phyloP scores from a whole-genome alignment of 2,113 vertebrate genomes.

The Melospiza melodia region DNA sequence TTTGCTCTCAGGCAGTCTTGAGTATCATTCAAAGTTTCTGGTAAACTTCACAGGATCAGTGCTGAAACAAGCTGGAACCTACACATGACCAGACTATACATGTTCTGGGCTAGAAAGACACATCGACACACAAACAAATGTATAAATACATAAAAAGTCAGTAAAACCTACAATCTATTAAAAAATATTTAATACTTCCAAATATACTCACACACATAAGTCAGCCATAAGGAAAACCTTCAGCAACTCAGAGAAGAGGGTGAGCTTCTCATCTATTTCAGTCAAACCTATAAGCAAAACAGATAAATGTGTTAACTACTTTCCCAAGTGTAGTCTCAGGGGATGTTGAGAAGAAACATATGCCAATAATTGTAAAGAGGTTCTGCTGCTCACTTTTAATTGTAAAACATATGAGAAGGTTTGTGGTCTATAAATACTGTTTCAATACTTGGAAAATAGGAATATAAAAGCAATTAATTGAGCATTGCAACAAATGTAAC shows the following conservation, averaged over 20 bases:
- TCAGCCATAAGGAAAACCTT: background rate
- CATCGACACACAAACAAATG: background rate
- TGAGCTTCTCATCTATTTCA: background rate
- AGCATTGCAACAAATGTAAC: background rate
- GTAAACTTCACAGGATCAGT: background rate
- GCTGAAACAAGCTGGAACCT: background rate
- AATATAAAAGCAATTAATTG: background rate
- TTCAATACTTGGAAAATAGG: background rate
- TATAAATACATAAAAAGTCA: background rate
- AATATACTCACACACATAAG: background rate
- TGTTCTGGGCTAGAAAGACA: background rate
- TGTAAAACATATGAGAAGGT: background rate
- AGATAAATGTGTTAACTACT: background rate
- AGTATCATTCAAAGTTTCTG: background rate
- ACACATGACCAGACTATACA: background rate
- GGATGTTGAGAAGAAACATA: background rate
- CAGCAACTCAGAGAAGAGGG: background rate
- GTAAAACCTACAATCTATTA: background rate
- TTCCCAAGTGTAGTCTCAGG: background rate
- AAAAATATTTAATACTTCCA: background rate
- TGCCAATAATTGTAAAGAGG: background rate
- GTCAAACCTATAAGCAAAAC: slow-evolving; percentile 2
- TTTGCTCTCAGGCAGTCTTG: background rate
- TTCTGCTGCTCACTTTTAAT: slow-evolving; percentile 2
- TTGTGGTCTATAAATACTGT: background rate